phyloP scores from a whole-genome alignment of 2,888 invertebrate genomes.

The Lepidochitona cinerea region DNA sequence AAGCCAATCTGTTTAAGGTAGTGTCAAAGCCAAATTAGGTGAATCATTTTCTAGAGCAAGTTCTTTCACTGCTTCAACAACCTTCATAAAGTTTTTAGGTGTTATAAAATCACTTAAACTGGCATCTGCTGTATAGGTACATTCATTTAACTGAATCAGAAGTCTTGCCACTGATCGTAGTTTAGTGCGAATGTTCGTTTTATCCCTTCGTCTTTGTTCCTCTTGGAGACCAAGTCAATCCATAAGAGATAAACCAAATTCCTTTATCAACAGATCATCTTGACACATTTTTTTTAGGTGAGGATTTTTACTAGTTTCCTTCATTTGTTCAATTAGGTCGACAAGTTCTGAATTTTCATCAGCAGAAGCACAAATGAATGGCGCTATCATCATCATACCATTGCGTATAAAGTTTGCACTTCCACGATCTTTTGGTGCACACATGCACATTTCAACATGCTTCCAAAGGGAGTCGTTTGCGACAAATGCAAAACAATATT shows the following conservation, averaged over 20 bases:
- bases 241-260: no score
- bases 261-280: neutral
- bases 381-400: neutral
- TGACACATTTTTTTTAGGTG: neutral
- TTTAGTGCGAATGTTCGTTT: neutral
- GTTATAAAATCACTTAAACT: neutral
- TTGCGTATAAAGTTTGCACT: slow-evolving; percentile 2
- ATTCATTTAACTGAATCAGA: neutral
- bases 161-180: neutral
- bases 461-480: neutral
- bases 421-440: neutral
- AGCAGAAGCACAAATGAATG: no score
- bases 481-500: neutral
- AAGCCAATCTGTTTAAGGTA: slow-evolving; percentile 6
- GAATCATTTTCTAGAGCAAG: slow-evolving; percentile 11
- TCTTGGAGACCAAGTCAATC: no score
- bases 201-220: neutral
- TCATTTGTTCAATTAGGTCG: no score
- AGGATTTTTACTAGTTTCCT: neutral
- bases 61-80: slow-evolving; percentile 16
- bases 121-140: neutral
- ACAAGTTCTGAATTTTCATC: no score
- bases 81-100: slow-evolving; percentile 19
- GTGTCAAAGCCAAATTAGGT: slow-evolving; percentile 15
- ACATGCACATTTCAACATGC: neutral